Conservation (phyloP, 2,888 invertebrate genomes). For the Unio pictorum region DNA sequence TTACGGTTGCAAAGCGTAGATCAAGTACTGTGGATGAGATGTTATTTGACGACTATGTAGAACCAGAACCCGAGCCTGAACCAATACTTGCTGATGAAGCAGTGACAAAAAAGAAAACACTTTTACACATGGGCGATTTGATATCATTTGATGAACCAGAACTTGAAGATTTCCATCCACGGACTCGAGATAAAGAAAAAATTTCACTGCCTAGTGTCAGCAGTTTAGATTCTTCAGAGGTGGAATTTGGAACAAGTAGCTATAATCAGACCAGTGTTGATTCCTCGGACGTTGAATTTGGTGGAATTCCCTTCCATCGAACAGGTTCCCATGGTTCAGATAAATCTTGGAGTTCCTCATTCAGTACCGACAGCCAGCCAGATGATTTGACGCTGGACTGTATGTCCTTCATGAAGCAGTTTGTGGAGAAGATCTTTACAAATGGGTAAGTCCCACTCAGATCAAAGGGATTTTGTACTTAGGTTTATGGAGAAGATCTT, state of each 20-base stretch:
- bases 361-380: slow-evolving; percentile 68
- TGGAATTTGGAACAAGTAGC: slow-evolving; percentile 19
- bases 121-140: slow-evolving; percentile 56
- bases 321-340: slow-evolving; percentile 60
- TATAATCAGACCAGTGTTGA: slow-evolving; percentile 52
- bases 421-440: slow-evolving; percentile 78
- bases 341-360: slow-evolving; percentile 62
- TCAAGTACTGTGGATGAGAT: slow-evolving; percentile 66
- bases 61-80: slow-evolving; percentile 36
- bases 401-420: slow-evolving; percentile 78
- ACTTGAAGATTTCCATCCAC: slow-evolving; percentile 34
- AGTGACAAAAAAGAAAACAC: slow-evolving; percentile 33
- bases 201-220: slow-evolving; percentile 39
- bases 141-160: slow-evolving; percentile 59
- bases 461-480: no score
- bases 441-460: slow-evolving; percentile 64
- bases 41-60: slow-evolving; percentile 64
- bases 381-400: slow-evolving; percentile 76
- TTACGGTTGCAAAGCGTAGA: slow-evolving; percentile 51
- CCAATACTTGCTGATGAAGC: slow-evolving; percentile 12
- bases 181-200: slow-evolving; percentile 9
- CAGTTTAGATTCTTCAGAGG: slow-evolving; percentile 50
- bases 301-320: slow-evolving; percentile 45
- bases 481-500: no score
- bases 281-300: slow-evolving; percentile 62